Percentiles rank a stretch among this genome's conserved stretches.
These are phyloP conservation scores for Tipula helvola DNA, from an alignment of 2,888 invertebrate species.

Conservation along the genomic window DNA sequence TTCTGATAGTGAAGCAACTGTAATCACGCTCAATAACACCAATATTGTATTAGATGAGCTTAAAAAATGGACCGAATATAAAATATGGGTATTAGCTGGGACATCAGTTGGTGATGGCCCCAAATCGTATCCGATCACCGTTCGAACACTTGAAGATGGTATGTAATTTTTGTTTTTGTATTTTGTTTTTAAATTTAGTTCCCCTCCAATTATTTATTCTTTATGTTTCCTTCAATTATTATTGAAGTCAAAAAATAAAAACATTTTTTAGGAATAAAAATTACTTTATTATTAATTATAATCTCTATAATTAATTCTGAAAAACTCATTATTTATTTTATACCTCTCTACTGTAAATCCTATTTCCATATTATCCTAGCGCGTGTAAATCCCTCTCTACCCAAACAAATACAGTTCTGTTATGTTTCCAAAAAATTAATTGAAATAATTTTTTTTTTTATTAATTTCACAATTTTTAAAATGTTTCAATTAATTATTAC, in stretches of 20 bases:
- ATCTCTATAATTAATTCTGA: background rate
- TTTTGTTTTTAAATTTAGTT: conserved; percentile 7
- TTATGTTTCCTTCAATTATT: background rate
- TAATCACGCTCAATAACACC: conserved; percentile 67
- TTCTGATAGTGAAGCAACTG: conserved; percentile 72
- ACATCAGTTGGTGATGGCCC: conserved; percentile 95
- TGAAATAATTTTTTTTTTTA: background rate
- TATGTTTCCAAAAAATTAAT: background rate
- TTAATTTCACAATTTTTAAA: background rate
- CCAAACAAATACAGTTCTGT: background rate
- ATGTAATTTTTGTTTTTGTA: conserved; percentile 39
- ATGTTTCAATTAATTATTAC: conserved; percentile 8
- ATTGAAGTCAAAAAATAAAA: background rate
- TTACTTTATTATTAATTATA: background rate
- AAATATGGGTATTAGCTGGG: conserved; percentile 92
- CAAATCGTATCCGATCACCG: conserved; percentile 78
- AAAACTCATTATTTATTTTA: background rate
- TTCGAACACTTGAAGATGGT: conserved; percentile 98
- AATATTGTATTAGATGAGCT: conserved; percentile 77
- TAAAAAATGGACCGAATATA: conserved; percentile 90
- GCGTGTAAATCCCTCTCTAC: background rate
- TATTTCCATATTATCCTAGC: background rate
- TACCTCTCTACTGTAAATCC: background rate
- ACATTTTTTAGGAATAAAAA: background rate
- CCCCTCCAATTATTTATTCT: background rate